Conservation (phyloP, 2,797 vertebrate species). For the Esox masquinongy region DNA sequence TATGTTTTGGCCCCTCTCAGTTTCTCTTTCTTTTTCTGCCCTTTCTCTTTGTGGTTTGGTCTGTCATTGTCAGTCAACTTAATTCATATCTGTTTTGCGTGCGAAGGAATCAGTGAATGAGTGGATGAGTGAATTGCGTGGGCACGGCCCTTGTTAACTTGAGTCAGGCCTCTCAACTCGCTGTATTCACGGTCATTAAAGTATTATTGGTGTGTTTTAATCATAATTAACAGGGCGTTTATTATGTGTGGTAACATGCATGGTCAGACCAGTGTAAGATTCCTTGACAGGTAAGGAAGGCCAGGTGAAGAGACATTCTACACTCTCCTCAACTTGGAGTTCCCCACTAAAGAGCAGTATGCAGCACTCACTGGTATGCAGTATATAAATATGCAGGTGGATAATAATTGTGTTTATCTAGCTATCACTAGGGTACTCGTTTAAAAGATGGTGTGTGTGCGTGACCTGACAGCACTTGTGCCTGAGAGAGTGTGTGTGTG, state of each 20-base stretch:
- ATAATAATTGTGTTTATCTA: background rate
- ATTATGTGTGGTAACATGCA: constrained; percentile 2
- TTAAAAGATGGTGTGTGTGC: constrained; percentile 22
- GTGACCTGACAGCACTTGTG: constrained; percentile 3
- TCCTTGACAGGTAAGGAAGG: background rate
- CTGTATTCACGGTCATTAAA: constrained; percentile 16
- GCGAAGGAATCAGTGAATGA: background rate
- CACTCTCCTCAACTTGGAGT: background rate
- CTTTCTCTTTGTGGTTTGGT: constrained; percentile 30
- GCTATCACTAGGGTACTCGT: background rate
- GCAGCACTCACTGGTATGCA: background rate
- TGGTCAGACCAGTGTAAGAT: background rate
- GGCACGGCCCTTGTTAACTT: constrained; percentile 20
- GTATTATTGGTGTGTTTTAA: constrained; percentile 16
- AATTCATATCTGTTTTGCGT: background rate
- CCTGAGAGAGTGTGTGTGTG: background rate
- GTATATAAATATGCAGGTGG: background rate
- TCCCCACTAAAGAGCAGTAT: background rate
- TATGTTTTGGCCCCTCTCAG: constrained; percentile 10
- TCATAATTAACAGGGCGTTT: background rate
- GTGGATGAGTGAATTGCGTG: background rate
- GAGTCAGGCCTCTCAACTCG: constrained; percentile 29
- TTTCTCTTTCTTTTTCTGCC: constrained; percentile 13
- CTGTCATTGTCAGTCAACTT: background rate
- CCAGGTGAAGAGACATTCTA: background rate